Conservation (phyloP, 2,797 vertebrate species). For the Pempheris klunzingeri region DNA sequence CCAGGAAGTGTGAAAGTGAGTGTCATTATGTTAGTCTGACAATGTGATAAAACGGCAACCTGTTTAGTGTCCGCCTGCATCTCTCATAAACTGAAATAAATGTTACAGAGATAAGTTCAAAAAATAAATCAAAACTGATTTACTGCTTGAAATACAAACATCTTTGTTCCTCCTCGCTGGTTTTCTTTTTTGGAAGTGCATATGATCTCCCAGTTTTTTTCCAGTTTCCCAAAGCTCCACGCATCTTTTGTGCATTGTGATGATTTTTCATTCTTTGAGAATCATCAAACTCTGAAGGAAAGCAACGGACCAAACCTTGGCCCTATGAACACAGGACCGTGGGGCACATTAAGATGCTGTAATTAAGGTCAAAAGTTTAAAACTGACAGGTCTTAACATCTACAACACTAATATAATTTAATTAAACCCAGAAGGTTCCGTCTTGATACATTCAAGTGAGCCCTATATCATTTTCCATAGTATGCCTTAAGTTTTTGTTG, state of each 20-base stretch:
- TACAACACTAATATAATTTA: neutral
- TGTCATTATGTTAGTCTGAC: neutral
- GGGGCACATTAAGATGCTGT: neutral
- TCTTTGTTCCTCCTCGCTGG: no score
- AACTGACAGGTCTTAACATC: neutral
- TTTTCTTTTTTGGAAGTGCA: no score
- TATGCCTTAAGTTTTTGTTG: neutral
- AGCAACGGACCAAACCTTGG: neutral
- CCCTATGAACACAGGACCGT: neutral
- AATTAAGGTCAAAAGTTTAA: constrained; percentile 14
- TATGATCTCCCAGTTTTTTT: neutral
- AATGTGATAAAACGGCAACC: neutral
- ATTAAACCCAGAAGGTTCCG: neutral
- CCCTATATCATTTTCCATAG: neutral
- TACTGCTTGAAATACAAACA: no score
- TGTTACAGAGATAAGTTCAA: no score
- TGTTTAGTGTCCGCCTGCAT: neutral
- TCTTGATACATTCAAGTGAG: neutral
- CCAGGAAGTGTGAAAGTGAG: neutral
- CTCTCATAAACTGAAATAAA: no score
- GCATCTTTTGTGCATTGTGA: neutral
- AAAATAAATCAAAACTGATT: no score
- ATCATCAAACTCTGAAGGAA: neutral
- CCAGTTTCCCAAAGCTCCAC: neutral
- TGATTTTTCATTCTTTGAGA: neutral